A percentile compares a stretch with the other conserved stretches of the same genome.
Conservation (phyloP, 2,888 invertebrate species). For the Cremastinae sp. region DNA sequence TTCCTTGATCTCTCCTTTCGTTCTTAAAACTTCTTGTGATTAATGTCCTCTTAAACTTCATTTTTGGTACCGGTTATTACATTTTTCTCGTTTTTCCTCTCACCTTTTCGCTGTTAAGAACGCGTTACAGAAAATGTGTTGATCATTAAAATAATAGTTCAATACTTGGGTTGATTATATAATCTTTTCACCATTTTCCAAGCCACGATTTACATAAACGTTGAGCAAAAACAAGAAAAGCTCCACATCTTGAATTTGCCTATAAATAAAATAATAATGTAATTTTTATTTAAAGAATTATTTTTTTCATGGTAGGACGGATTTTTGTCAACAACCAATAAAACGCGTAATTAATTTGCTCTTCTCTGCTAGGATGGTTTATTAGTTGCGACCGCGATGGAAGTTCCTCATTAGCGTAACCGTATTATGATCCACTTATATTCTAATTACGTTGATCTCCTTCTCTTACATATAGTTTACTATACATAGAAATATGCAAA, state of each 20-base stretch:
- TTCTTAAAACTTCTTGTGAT: slow-evolving; percentile 49
- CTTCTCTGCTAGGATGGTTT: slow-evolving; percentile 8
- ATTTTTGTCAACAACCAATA: slow-evolving; percentile 1
- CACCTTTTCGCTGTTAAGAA: no score
- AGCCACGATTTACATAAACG: no score
- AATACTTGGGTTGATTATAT: no score
- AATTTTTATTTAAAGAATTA: no score
- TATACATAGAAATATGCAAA: slow-evolving; percentile 1
- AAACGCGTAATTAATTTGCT: slow-evolving; percentile 2
- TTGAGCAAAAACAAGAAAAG: no score
- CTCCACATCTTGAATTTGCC: no score
- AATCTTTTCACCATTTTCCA: no score
- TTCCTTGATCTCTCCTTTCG: slow-evolving; percentile 33
- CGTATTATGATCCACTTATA: slow-evolving; percentile 53
- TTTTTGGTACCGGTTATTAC: no score
- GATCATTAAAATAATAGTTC: no score
- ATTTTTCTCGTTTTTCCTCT: no score
- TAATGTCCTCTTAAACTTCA: slow-evolving; percentile 37
- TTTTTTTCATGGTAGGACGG: background rate
- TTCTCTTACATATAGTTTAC: slow-evolving; percentile 11
- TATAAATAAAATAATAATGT: no score
- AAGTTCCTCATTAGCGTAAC: slow-evolving; percentile 54
- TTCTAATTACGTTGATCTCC: slow-evolving; percentile 55
- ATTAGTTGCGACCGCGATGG: slow-evolving; percentile 17
- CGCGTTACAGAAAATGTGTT: no score